Base-by-base conservation (phyloP, 2,797 vertebrate species). In the Ptychobarbus kaznakovi region DNA sequence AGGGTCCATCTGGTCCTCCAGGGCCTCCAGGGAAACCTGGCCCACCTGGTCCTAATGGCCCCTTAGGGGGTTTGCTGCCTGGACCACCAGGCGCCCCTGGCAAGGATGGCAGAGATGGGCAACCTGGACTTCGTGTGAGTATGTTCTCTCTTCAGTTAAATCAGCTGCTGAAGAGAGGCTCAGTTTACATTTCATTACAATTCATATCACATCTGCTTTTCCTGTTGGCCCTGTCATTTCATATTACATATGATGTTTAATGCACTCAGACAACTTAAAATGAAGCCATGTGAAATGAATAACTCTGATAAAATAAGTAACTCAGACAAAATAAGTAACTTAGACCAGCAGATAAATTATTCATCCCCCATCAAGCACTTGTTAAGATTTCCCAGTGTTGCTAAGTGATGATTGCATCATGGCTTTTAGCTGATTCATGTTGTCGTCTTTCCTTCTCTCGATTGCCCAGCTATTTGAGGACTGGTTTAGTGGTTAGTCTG, bases 1-100 rank as follows among this genome's bases (percentile, higher is more conserved):
- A 98, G 97, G 97, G 97, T 88, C 93, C 92, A 58, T 97, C 96
- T 2, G 97, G 97, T 4, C 96, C 93, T 32, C 96, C 96, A 0
- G 97, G 97, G 1, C 96, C 96, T 80, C 97, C 97, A 6, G 97
- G 97, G 70, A 92, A 91, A 66, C 94, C 95, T 12, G 95, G 95
- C 2, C 92, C 83, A 1, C 95, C 96, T 44, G 96, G 95, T 82
- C 72, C 90, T 63, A 90, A 91, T 12, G 90, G 93, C 80, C 91
- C 92, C 20, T 93, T 93, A 74, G 93, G 90, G 84, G 89, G 91
- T 86, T 86, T 86, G 4, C 40, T 84, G 80, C 72, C 89, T 18
- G 89, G 89, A 8, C 15, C 86, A n/a, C 46, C 93, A n/a, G 96
- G 96, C 15, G 84, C 91, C 46, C 93, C 96, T 86, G 97, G 96